phyloP scores from a whole-genome alignment of 2,888 invertebrate species.

The Polietes domitor region DNA sequence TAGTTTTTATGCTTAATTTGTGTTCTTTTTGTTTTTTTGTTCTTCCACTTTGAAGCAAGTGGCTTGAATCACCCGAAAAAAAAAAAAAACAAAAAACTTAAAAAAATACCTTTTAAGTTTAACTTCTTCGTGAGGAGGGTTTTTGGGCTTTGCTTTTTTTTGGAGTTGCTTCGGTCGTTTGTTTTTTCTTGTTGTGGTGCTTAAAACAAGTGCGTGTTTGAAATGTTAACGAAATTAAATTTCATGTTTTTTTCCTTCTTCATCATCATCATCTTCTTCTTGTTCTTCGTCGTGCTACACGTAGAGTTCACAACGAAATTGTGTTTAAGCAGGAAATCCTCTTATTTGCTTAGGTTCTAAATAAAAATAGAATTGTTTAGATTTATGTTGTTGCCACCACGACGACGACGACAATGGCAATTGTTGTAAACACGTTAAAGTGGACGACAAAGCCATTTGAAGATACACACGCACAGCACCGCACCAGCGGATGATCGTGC shows the following conservation, averaged over 20 bases:
- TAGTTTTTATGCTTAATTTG: constrained; percentile 41
- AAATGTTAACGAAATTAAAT: constrained; percentile 62
- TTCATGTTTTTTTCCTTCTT: constrained; percentile 37
- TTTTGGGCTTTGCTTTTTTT: constrained; percentile 9
- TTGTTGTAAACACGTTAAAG: constrained; percentile 30
- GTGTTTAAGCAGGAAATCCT: constrained; percentile 63
- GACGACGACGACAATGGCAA: constrained; percentile 38
- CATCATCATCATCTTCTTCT: not conserved
- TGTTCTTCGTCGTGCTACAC: constrained; percentile 7
- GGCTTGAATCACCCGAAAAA: not conserved
- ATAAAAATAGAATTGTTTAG: constrained; percentile 8
- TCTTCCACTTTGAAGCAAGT: constrained; percentile 20
- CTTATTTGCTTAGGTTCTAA: constrained; percentile 57
- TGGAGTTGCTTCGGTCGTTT: not conserved
- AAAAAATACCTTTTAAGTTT: not conserved
- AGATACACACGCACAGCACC: not conserved
- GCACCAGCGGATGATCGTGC: not conserved
- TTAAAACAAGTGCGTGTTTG: constrained; percentile 62
- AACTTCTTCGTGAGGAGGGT: constrained; percentile 18
- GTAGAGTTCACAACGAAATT: constrained; percentile 40
- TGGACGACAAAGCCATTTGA: not conserved
- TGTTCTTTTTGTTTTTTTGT: constrained; percentile 7
- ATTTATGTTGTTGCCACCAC: constrained; percentile 35
- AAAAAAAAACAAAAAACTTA: too few relatives aligned
- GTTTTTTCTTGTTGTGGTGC: constrained; percentile 19